Base-by-base conservation (phyloP, 2,797 vertebrate species). In the Notolabrus celidotus region DNA sequence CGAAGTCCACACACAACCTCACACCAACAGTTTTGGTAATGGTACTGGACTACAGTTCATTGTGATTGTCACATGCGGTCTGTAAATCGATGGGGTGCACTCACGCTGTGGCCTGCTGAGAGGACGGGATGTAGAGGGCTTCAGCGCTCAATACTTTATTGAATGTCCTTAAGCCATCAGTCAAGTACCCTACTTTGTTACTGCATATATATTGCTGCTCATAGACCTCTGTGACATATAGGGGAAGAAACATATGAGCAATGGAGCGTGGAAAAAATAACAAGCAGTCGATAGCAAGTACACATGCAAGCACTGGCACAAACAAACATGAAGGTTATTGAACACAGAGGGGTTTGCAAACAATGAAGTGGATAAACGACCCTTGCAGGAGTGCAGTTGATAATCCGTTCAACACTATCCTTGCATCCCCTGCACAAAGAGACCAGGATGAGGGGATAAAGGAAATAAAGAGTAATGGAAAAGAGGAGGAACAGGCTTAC, bases 111-210 rank as follows among this genome's bases (percentile, higher is more conserved):
- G 76, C 68, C 71, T 67, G 62, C 36, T 76, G 71, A 80, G 66
- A 47, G 72, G 66, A 52, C 20, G 56, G 65, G 72, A 79, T 66
- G 74, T 41, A 67, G 71, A 47, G 25, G 25, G 56, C 22, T 52
- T 64, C 56, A 59, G 15, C 46, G 41, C 58, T 87, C 89, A 57
- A 88, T 92, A 88, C 60, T 70, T 80, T 84, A 92, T 90, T 84
- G 91, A 91, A 67, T 78, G 81, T 83, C 77, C 76, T 77, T 55
- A 80, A 88, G 79, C 74, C 58, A 71, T 70, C 57, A 69, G 62
- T 54, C 58, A 63, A 73, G 39, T 77, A 55, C 10, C 52, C 62
- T 17, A n/a, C 45, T 69, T 67, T 68, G 71, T 74, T 70, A 69
- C 62, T 45, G 60, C 45, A 62, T 76, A 49, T 67, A 43, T 74